phyloP scores from a whole-genome alignment of 2,888 invertebrate species.

The Molorchus minor region DNA sequence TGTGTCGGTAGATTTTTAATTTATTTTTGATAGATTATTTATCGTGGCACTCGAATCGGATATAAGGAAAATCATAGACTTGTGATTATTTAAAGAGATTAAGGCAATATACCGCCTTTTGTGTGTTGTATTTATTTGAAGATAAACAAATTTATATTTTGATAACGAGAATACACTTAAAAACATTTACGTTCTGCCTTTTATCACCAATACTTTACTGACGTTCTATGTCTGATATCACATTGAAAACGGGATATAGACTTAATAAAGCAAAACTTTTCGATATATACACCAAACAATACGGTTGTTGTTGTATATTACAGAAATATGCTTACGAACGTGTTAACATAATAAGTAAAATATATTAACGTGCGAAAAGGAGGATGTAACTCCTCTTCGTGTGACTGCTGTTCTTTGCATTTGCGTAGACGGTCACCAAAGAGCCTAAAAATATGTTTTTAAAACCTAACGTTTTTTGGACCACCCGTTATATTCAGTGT shows the following conservation, averaged over 20 bases:
- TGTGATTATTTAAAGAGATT: slow-evolving; percentile 39
- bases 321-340: too few relatives aligned
- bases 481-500: too few relatives aligned
- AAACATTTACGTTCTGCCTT: slow-evolving; percentile 8
- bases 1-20: slow-evolving; percentile 21
- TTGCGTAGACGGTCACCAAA: too few relatives aligned
- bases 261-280: not conserved
- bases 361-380: too few relatives aligned
- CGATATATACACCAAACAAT: too few relatives aligned
- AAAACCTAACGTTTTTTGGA: too few relatives aligned
- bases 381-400: too few relatives aligned
- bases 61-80: slow-evolving; percentile 37
- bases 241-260: not conserved
- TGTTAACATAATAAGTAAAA: too few relatives aligned
- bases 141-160: slow-evolving; percentile 35
- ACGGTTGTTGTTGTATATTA: too few relatives aligned
- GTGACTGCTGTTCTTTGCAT: too few relatives aligned
- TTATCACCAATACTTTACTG: slow-evolving; percentile 16
- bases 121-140: slow-evolving; percentile 31
- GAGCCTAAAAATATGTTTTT: too few relatives aligned
- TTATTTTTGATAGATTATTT: slow-evolving; percentile 22
- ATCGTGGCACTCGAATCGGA: slow-evolving; percentile 19
- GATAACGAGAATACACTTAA: slow-evolving; percentile 30
- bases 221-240: slow-evolving; percentile 5
- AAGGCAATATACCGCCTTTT: slow-evolving; percentile 39